Evolutionary conservation across 2,888 invertebrate species (phyloP).

Genomic region (Calliscelio sp.): DNA sequence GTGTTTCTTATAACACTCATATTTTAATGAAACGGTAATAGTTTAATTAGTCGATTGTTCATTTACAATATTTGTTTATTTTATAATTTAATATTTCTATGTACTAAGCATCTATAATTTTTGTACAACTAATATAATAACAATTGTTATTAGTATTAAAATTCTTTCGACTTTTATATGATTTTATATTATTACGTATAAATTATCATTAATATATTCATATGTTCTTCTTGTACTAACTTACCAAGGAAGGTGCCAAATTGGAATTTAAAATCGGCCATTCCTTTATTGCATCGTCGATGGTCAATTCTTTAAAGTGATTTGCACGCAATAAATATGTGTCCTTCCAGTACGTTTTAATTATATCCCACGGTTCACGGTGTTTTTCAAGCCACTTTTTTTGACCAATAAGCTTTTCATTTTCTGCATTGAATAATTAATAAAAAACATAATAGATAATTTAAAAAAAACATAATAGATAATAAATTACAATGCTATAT

Average conservation of each 20-base stretch:
- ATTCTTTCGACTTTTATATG: too few relatives aligned
- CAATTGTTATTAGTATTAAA: too few relatives aligned
- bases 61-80: too few relatives aligned
- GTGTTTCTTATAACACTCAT: too few relatives aligned
- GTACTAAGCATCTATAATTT: too few relatives aligned
- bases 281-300: background rate
- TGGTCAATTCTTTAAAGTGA: background rate
- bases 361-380: conserved; percentile 15
- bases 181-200: background rate
- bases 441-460: background rate
- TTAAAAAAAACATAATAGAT: background rate
- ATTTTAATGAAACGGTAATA: too few relatives aligned
- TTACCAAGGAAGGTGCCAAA: conserved; percentile 18
- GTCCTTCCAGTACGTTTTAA: background rate
- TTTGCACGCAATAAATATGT: background rate
- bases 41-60: too few relatives aligned
- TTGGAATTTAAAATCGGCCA: conserved; percentile 13
- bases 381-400: conserved; percentile 30
- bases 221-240: background rate
- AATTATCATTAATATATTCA: too few relatives aligned
- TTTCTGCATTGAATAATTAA: background rate
- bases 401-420: background rate
- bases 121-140: too few relatives aligned
- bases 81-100: too few relatives aligned
- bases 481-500: too few relatives aligned